Evolutionary conservation across 2,113 vertebrate species (phyloP).

Genomic region (Anseranas semipalmata): DNA sequence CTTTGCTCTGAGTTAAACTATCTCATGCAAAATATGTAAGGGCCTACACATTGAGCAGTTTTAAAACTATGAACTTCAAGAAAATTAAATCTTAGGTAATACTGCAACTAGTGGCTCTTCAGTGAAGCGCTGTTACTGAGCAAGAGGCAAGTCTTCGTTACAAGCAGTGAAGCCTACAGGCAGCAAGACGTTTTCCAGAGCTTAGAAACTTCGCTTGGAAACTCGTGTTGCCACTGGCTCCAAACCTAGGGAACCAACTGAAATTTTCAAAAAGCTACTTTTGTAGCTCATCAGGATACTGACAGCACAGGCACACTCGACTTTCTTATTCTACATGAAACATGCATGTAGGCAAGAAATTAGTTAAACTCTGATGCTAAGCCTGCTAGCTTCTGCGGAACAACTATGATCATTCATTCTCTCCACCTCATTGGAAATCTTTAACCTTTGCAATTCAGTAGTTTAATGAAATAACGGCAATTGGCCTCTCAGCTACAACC

Average conservation of each 20-base stretch:
- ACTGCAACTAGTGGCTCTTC: background rate
- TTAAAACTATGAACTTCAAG: background rate
- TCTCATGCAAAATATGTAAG: background rate
- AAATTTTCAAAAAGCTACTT: background rate
- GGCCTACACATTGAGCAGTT: background rate
- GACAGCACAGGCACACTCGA: background rate
- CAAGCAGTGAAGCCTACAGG: background rate
- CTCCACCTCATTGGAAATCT: background rate
- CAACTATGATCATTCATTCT: background rate
- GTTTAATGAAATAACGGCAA: background rate
- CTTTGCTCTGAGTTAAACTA: background rate
- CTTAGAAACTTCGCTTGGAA: background rate
- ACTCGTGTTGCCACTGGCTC: background rate
- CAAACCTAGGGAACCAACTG: background rate
- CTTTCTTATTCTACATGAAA: background rate
- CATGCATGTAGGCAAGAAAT: background rate
- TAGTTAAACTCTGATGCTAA: background rate
- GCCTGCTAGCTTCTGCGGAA: background rate
- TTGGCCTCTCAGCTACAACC: background rate
- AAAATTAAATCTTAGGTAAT: background rate
- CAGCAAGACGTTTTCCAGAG: background rate
- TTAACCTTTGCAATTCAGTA: background rate
- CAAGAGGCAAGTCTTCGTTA: background rate
- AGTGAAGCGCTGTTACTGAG: background rate
- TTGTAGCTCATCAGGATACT: background rate